Evolutionary conservation across 1,140 invertebrate genomes (phyloP), one percentile per base, ranked within the genome.

Genomic region (Maniola jurtina): DNA sequence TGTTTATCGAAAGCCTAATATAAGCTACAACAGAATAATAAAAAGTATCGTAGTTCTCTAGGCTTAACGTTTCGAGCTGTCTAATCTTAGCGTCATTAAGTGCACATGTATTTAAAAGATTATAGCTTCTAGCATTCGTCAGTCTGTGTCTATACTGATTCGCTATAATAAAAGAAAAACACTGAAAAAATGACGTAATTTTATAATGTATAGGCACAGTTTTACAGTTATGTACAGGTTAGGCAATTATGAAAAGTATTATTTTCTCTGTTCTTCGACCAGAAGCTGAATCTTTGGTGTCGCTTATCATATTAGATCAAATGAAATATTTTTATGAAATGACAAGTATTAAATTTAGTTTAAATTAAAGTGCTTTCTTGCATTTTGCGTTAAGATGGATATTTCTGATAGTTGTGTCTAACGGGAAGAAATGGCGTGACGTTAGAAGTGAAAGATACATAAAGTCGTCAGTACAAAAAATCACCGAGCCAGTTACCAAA

Each of bases 1-100:
- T 90, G 84, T 89, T 88, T 89, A 88, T 74, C 72, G 83, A 81
- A 83, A 88, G 85, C 83, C 86, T 88, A 90, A 88, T 79, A 72
- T 89, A 88, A 88, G 80, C 79, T 83, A 77, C 84, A 80, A 80
- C 77, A 85, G 84, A 85, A 86, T 76, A 73, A 80, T 72, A 78
- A 78, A 85, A 82, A 86, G 85, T 81, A 85, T 81, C 66, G 83
- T 89, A 90, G 85, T 80, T 81, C 77, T 55, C 83, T 89, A 90
- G 82, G 88, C 88, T 89, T 90, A 86, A 88, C 72, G 65, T 86
- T 89, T 87, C 75, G 82, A 84, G 79, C 84, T 87, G 85, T 88
- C 76, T 88, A 83, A 88, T 83, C 72, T 84, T 87, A 88, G 82
- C 68, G 79, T 84, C 81, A 83, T 74, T 88, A 88, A 88, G 85